Conservation (phyloP, 2,113 vertebrate species). For the Nothobranchius kuhntae region DNA sequence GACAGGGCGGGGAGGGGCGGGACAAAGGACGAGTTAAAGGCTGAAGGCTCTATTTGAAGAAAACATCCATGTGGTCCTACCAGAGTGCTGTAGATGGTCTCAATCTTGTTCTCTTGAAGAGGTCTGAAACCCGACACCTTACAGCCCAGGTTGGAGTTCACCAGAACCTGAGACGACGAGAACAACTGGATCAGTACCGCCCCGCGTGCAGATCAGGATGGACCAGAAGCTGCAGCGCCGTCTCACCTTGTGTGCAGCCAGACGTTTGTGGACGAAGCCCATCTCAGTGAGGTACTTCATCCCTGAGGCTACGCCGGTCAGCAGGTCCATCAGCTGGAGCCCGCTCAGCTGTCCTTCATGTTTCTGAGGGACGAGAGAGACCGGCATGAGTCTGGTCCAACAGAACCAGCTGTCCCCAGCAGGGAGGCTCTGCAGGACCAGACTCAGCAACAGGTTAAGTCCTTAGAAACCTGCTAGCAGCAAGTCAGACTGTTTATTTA, state of each 20-base stretch:
- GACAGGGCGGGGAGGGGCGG: too few relatives aligned
- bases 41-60: background rate
- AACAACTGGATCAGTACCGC: conserved; percentile 18
- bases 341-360: conserved; percentile 89
- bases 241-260: conserved; percentile 88
- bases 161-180: conserved; percentile 77
- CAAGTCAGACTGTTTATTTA: too few relatives aligned
- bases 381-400: background rate
- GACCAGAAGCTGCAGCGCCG: background rate
- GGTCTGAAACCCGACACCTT: conserved; percentile 93
- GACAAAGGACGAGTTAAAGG: conserved; percentile 25
- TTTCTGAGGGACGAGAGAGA: conserved; percentile 73
- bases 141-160: conserved; percentile 87
- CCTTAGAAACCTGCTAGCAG: too few relatives aligned
- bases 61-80: conserved; percentile 71
- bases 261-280: conserved; percentile 91
- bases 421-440: conserved; percentile 42
- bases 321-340: conserved; percentile 87
- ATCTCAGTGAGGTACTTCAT: conserved; percentile 98
- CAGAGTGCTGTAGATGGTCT: conserved; percentile 92
- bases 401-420: conserved; percentile 29
- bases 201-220: too few relatives aligned
- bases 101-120: conserved; percentile 89
- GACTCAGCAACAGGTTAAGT: too few relatives aligned
- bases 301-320: conserved; percentile 89